phyloP scores from a whole-genome alignment of 1,140 invertebrate genomes.

The Eupristina koningsbergeri region DNA sequence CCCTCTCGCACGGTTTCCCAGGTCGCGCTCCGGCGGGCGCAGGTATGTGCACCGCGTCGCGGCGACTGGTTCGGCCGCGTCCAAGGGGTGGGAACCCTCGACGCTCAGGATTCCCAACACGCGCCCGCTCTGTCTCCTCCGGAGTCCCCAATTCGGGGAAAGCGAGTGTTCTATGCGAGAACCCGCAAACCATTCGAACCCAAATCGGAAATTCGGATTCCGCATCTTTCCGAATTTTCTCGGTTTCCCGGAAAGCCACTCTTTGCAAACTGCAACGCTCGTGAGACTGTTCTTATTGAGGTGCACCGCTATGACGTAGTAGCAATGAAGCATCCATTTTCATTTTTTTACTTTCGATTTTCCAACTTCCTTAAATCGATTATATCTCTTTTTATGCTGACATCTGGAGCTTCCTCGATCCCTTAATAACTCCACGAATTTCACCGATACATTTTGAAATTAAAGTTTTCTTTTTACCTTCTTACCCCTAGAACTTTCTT shows the following conservation, averaged over 20 bases:
- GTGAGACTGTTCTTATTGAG: too few relatives aligned
- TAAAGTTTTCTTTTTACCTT: too few relatives aligned
- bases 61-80: conserved; percentile 15
- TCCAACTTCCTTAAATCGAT: too few relatives aligned
- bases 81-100: conserved; percentile 66
- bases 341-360: not conserved
- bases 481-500: not conserved
- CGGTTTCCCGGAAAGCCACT: too few relatives aligned
- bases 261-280: too few relatives aligned
- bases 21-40: not conserved
- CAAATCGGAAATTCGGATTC: not conserved
- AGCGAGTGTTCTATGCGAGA: not conserved
- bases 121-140: conserved; percentile 49
- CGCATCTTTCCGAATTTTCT: not conserved
- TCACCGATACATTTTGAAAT: too few relatives aligned
- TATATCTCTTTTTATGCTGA: too few relatives aligned
- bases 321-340: too few relatives aligned
- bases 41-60: conserved; percentile 4
- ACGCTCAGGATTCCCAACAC: conserved; percentile 62
- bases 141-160: not conserved
- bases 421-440: too few relatives aligned
- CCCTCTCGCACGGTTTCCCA: conserved; percentile 3
- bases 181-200: not conserved
- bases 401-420: too few relatives aligned
- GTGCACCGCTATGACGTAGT: too few relatives aligned